Evolutionary conservation across 2,113 vertebrate genomes (phyloP), one percentile per base, ranked within the genome.

Genomic region (Lamprologus sp.): DNA sequence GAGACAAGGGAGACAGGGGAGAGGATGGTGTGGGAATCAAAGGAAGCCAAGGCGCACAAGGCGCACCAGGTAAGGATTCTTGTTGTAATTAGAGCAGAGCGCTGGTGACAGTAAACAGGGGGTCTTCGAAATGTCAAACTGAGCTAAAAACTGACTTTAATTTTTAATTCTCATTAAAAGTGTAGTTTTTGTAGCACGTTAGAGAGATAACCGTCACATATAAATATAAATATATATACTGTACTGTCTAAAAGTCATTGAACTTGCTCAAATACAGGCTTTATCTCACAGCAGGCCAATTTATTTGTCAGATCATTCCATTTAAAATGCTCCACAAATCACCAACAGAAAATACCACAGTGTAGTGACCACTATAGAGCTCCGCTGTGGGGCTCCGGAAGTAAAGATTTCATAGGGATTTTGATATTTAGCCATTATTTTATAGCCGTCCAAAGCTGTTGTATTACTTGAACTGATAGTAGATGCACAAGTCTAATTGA

Each of bases 11-110:
- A 84, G 93, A 92, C 12, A 96, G 93, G 55, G 96, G 97, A 88
- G 95, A 96, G 65, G 92, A 92, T 7, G 96, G 97, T 3, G 83
- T 97, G 4, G 97, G 97, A 85, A 88, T 94, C 65, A 95, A 95
- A 92, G 97, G 97, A 84, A 94, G 92, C 60, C 73, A 89, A 77
- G 97, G 97, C 2, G 79, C 89, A 75, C 95, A 92, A 68, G 97
- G 97, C 42, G 84, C 89, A 75, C 91, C 94, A 95, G 97, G 97
- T 97, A 92, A 93, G 73, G 35, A 68, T 42, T 58, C 17, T n/a
- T 53, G 35, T 86, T 51, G 68, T 35, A 7, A 56, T 49, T 13
- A 45, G 17, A 73, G 37, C 33, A 5, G 21, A 45, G 11, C 3
- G 1, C n/a, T 26, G 33, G 60, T 79, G 3, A 65, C 23, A 55